Conservation (phyloP, 2,888 invertebrate species). For the Drosophila lutescens region DNA sequence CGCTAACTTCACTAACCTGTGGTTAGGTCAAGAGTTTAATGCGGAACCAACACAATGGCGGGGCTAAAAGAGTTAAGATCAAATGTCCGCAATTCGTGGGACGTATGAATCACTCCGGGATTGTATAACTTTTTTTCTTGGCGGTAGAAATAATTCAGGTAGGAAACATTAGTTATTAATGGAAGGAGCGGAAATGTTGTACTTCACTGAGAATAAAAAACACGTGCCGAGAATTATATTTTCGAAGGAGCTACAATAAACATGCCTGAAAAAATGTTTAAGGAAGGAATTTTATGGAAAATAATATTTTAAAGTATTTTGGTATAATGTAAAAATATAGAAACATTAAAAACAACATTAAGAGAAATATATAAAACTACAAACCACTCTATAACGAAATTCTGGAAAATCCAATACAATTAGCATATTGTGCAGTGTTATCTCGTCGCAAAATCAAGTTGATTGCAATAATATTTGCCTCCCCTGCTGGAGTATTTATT, state of each 20-base stretch:
- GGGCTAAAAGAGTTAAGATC: slow-evolving; percentile 29
- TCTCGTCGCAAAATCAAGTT: slow-evolving; percentile 10
- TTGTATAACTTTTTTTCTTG: slow-evolving; percentile 17
- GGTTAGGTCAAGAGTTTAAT: slow-evolving; percentile 49
- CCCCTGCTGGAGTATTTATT: slow-evolving; percentile 24
- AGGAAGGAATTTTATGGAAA: too few relatives aligned
- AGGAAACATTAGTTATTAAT: slow-evolving; percentile 17
- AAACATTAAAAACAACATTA: too few relatives aligned
- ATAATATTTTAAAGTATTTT: too few relatives aligned
- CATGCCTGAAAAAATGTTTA: too few relatives aligned
- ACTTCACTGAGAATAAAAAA: neutral
- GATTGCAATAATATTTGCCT: slow-evolving; percentile 22
- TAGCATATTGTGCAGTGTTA: neutral
- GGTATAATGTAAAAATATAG: too few relatives aligned
- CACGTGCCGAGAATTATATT: neutral
- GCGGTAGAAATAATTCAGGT: slow-evolving; percentile 17
- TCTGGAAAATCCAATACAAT: neutral
- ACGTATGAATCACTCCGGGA: slow-evolving; percentile 22
- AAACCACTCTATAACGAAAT: neutral
- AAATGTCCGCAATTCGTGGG: slow-evolving; percentile 26
- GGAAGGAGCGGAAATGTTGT: neutral
- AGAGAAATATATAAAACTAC: neutral
- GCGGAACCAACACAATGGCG: slow-evolving; percentile 37
- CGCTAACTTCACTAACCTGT: slow-evolving; percentile 30
- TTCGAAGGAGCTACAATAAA: too few relatives aligned